Base-by-base conservation (phyloP, 2,888 invertebrate genomes). In the Polydesmus complanatus region DNA sequence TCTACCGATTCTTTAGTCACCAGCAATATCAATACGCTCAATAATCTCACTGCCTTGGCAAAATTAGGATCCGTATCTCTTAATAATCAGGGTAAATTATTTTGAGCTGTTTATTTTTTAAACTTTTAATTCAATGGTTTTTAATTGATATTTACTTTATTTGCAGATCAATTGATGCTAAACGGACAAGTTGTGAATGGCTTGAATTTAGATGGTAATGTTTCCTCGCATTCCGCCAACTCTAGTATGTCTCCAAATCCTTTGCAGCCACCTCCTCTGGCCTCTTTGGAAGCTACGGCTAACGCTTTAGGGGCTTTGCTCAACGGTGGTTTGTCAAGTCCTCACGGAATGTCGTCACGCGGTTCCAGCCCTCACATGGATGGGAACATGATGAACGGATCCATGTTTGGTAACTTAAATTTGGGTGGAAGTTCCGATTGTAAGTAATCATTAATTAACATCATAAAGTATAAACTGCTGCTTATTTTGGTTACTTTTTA, bases 11-110 rank as follows among this genome's bases (percentile, higher is more conserved):
- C 62, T 50, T 50, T 82, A 2, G 81, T 78, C 68, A 78, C 79
- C 66, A 83, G 83, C 68, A 84, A 86, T 69, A 69, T 66, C 27
- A 67, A 68, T 63, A 88, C 90, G 14, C 83, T 88, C 68, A 88
- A 88, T 74, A 93, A 92, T 76, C 78, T 93, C 66, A 89, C 92
- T 71, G 90, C 89, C 27, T 81, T 93, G 63, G 90, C 90, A 62
- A 92, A 92, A 74, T 79, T 92, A 61, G 90, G 90, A 70, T 75
- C 76, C 63, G 69, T 72, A 49, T 71, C 75, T n/a, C 73, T 79
- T 65, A 77, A 74, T 60, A 74, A 74, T 67, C 76, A 76, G 71
- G 78, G 78, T 78, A 57, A 25, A 2, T 5, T 3, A 3, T 54
- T 11, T 3, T 14, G 18, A 5, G 5, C 23, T n/a, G 54, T 60